A percentile compares a stretch with the other conserved stretches of the same genome.
Conservation (phyloP, 2,888 invertebrate species). For the Junonia oenone region DNA sequence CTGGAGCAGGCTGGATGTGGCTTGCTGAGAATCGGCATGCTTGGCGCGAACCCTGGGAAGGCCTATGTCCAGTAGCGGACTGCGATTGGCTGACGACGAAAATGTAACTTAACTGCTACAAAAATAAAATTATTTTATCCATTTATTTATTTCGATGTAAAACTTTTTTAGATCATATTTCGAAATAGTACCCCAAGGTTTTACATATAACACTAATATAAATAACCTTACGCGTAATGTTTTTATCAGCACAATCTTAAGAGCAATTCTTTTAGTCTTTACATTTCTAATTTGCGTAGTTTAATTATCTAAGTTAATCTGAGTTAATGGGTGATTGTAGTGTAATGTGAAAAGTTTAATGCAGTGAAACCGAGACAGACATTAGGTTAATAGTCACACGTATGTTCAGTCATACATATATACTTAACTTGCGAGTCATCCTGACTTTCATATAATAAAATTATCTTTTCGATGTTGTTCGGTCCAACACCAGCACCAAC, state of each 20-base stretch:
- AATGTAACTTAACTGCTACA: too few species aligned
- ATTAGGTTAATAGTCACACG: neutral
- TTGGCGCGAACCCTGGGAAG: too few species aligned
- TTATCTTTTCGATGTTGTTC: too few species aligned
- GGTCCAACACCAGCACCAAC: too few species aligned
- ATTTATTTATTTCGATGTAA: neutral
- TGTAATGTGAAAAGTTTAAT: slow-evolving; percentile 16
- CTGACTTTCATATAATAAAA: too few species aligned
- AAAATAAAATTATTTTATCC: neutral
- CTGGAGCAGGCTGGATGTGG: too few species aligned
- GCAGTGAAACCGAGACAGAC: neutral
- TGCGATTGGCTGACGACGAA: too few species aligned
- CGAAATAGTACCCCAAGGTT: neutral
- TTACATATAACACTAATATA: neutral
- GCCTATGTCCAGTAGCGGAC: too few species aligned
- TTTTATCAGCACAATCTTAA: slow-evolving; percentile 12
- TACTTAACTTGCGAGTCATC: too few species aligned
- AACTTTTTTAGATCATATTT: neutral
- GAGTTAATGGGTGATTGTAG: slow-evolving; percentile 23
- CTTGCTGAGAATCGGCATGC: too few species aligned
- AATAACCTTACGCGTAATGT: neutral
- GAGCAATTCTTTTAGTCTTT: slow-evolving; percentile 12
- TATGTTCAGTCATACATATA: too few species aligned
- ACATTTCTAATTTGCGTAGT: slow-evolving; percentile 18
- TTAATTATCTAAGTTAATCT: slow-evolving; percentile 22